These are phyloP conservation scores for Poeciliopsis retropinna DNA, from an alignment of 2,113 vertebrate genomes.

Conservation along the genomic window DNA sequence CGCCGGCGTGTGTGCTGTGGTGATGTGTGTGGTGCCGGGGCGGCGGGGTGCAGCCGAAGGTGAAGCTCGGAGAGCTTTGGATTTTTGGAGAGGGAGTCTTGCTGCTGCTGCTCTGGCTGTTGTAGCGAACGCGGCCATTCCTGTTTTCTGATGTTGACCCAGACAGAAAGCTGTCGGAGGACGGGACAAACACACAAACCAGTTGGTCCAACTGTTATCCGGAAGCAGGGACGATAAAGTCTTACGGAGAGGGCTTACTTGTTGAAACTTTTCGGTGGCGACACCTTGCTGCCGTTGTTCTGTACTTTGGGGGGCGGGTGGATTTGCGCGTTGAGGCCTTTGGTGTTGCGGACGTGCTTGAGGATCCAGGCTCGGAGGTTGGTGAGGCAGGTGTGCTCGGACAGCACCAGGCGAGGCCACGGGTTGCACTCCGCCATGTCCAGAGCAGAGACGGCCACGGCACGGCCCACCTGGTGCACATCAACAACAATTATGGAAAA, in stretches of 20 bases:
- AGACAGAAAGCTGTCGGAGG: conserved; percentile 78
- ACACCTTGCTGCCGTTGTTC: conserved; percentile 60
- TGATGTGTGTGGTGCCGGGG: conserved; percentile 54
- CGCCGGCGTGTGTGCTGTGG: conserved; percentile 53
- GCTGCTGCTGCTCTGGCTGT: conserved; percentile 83
- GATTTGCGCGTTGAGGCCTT: conserved; percentile 64
- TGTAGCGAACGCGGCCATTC: conserved; percentile 81
- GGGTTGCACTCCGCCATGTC: conserved; percentile 95
- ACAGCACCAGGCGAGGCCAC: conserved; percentile 92
- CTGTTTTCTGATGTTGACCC: conserved; percentile 84
- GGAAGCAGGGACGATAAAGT: background rate
- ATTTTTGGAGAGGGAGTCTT: conserved; percentile 86
- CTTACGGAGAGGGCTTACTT: conserved; percentile 45
- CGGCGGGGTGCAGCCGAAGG: conserved; percentile 79
- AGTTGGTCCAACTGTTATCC: background rate
- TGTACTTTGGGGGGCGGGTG: conserved; percentile 48
- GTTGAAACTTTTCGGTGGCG: conserved; percentile 81
- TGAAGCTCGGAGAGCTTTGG: conserved; percentile 88
- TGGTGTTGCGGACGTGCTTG: conserved; percentile 89
- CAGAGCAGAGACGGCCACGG: conserved; percentile 89
- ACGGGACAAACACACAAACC: background rate
- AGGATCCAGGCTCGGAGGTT: conserved; percentile 95
- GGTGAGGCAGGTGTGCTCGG: conserved; percentile 89
- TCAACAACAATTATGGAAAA: background rate
- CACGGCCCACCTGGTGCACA: conserved; percentile 87